phyloP scores from a whole-genome alignment of 23 tunicate genomes.

The Phallusia fumigata region DNA sequence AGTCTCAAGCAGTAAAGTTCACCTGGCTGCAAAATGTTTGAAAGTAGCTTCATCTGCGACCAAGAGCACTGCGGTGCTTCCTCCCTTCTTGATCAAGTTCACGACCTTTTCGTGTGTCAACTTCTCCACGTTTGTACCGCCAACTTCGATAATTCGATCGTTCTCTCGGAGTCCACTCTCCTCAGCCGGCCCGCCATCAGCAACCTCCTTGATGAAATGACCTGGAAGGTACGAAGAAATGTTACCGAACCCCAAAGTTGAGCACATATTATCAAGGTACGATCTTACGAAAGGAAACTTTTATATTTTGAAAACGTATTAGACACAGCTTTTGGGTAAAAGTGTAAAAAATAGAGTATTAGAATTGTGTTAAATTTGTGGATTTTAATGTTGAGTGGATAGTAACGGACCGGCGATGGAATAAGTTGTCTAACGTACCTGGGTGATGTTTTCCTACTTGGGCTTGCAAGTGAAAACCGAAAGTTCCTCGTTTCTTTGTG shows the following conservation, averaged over 20 bases:
- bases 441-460: conserved; percentile 1
- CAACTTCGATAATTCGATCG: conserved; percentile 77
- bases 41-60: conserved; percentile 80
- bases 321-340: too few relatives aligned
- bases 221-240: conserved; percentile 26
- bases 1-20: not conserved
- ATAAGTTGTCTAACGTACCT: not conserved
- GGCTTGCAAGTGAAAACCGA: conserved; percentile 78
- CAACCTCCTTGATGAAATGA: conserved; percentile 68
- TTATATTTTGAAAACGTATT: too few relatives aligned
- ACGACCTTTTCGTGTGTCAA: conserved; percentile 73
- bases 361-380: too few relatives aligned
- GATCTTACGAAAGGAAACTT: too few relatives aligned
- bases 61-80: conserved; percentile 55
- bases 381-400: too few relatives aligned
- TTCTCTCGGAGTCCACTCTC: conserved; percentile 57
- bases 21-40: conserved; percentile 54
- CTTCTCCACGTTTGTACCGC: conserved; percentile 77
- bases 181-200: conserved; percentile 76
- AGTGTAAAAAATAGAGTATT: too few relatives aligned
- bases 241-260: too few relatives aligned
- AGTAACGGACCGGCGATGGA: too few relatives aligned
- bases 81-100: conserved; percentile 57
- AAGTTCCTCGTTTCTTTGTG: conserved; percentile 58
- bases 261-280: too few relatives aligned